Percentiles rank a stretch among this genome's conserved stretches.
Evolutionary conservation across 1,140 invertebrate genomes (phyloP).

Genomic region (Anastatus disparis): DNA sequence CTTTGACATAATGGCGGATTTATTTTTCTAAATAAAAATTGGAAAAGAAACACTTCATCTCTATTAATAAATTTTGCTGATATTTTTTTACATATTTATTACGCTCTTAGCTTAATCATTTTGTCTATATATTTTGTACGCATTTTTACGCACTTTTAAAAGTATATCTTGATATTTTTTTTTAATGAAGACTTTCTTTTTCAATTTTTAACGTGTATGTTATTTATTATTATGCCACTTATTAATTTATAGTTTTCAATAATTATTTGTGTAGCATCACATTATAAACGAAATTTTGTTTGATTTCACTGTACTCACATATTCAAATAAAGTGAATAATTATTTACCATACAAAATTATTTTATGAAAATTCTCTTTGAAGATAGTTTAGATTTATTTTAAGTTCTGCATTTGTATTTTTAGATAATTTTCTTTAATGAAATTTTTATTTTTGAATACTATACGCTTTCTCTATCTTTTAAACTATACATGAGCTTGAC

Average conservation of each 20-base stretch:
- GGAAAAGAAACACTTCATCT: slow-evolving; percentile 19
- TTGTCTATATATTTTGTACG: background rate
- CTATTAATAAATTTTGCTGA: background rate
- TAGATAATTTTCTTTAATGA: too few relatives aligned
- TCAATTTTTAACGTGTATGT: slow-evolving; percentile 30
- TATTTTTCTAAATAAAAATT: slow-evolving; percentile 37
- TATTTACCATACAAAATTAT: background rate
- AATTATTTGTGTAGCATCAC: slow-evolving; percentile 18
- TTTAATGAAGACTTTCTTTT: slow-evolving; percentile 19
- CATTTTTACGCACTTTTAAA: background rate
- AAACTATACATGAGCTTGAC: too few relatives aligned
- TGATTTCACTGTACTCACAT: background rate
- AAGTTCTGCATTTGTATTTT: too few relatives aligned
- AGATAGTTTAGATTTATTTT: too few relatives aligned
- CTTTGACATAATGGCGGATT: slow-evolving; percentile 7
- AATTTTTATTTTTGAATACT: too few relatives aligned
- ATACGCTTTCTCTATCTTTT: too few relatives aligned
- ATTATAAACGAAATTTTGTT: background rate
- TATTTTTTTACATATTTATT: slow-evolving; percentile 1
- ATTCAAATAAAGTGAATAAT: slow-evolving; percentile 6
- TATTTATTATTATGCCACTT: background rate
- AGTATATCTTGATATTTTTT: background rate
- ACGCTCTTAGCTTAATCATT: background rate
- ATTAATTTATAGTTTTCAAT: background rate
- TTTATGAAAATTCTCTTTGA: too few relatives aligned